Base-by-base conservation (phyloP, 1,140 invertebrate genomes). In the Euwallacea similis region DNA sequence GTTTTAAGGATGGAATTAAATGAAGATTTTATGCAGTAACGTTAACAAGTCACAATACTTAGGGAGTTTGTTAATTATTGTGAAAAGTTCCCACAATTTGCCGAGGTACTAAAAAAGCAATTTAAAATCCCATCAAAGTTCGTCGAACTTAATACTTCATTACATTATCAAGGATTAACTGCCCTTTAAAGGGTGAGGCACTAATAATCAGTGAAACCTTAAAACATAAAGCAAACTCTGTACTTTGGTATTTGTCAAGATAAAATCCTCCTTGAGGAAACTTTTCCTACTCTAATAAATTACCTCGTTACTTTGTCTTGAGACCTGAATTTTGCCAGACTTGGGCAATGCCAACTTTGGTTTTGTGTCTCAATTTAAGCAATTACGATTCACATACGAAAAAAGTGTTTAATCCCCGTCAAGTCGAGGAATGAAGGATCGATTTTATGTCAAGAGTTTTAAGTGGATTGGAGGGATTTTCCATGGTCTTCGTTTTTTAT, bases 201-300 rank as follows among this genome's bases (percentile, higher is more conserved):
- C 11, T 56, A 56, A 50, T 50, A 10, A 50, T 50, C 46, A 56
- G 54, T 50, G 54, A 56, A 56, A 56, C 11, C 54, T 3, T 56
- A 13, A 16, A 56, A 56, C 16, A 56, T 56, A 56, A 56, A 56
- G 54, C 54, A 21, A 56, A 56, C 54, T 56, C 11, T 56, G 16
- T 56, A 56, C 16, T 56, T 21, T 21, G 54, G 54, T 56, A 56
- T 56, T 56, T 56, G 54, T 56, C 54, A 56, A 56, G 54, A 56
- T 56, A 56, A 56, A 56, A 56, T 56, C 54, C 16, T 16, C 54
- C 54, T 15, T 16, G 16, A 56, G 54, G 16, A 56, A 56, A 56
- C 54, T 56, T 50, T 56, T 56, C 11, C 54, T 56, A 56, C 54
- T 56, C 54, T 56, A 56, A 56, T 56, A 56, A 56, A 56, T 56